Conservation (phyloP, 2,888 invertebrate genomes). For the Adelphocoris suturalis region DNA sequence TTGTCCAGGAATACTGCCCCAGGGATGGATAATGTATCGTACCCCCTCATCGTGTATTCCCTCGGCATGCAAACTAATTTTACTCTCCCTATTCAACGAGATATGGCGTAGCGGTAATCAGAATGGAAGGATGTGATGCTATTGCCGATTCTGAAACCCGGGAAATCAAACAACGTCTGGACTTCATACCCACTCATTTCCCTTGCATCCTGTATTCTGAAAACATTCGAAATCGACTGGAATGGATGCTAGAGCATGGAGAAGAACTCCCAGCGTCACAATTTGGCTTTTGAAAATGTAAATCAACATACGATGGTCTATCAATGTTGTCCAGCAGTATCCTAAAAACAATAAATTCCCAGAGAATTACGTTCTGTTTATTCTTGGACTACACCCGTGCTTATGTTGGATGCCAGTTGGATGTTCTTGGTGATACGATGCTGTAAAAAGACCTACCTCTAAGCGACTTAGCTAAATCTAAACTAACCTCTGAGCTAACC, state of each 20-base stretch:
- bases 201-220: too few species aligned
- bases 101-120: conserved; percentile 15
- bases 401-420: background rate
- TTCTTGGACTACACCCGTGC: background rate
- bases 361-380: background rate
- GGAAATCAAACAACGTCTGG: too few species aligned
- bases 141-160: too few species aligned
- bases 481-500: too few species aligned
- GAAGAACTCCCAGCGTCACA: background rate
- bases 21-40: conserved; percentile 18
- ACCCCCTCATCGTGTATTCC: conserved; percentile 18
- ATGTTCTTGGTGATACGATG: background rate
- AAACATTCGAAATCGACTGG: too few species aligned
- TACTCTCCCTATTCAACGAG: conserved; percentile 15
- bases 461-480: too few species aligned
- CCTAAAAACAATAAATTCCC: background rate
- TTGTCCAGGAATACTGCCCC: background rate
- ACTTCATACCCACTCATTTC: too few species aligned
- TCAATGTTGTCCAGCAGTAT: background rate
- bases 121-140: too few species aligned
- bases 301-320: background rate
- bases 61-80: background rate
- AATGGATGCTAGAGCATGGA: background rate
- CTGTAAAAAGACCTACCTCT: background rate
- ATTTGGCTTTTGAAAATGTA: background rate